phyloP scores from a whole-genome alignment of 2,888 invertebrate genomes.

The Lutraria lutraria region DNA sequence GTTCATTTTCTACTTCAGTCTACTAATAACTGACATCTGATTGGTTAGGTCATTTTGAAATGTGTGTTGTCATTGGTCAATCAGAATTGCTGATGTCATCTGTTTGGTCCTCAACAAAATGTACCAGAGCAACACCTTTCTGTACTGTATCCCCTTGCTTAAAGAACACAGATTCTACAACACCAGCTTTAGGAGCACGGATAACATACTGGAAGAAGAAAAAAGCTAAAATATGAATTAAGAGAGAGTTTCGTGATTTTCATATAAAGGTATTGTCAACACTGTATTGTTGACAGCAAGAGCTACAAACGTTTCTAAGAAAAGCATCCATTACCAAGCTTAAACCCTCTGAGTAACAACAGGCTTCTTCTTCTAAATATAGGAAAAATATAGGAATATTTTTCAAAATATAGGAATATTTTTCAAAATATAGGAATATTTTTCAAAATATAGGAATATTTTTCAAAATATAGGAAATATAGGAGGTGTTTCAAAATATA shows the following conservation, averaged over 20 bases:
- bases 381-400: too few relatives aligned
- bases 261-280: neutral
- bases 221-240: neutral
- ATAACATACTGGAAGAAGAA: conserved; percentile 91
- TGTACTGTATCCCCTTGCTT: conserved; percentile 93
- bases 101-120: conserved; percentile 74
- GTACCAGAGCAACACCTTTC: conserved; percentile 89
- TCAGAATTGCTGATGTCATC: neutral
- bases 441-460: too few relatives aligned
- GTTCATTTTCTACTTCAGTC: neutral
- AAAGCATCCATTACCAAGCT: neutral
- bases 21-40: conserved; percentile 3
- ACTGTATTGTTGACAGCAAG: neutral
- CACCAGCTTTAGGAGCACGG: conserved; percentile 93
- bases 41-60: conserved; percentile 19
- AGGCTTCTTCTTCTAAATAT: too few relatives aligned
- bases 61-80: neutral
- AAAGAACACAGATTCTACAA: conserved; percentile 91
- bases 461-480: too few relatives aligned
- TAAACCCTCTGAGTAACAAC: neutral
- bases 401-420: too few relatives aligned
- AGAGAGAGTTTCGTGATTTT: neutral
- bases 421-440: too few relatives aligned
- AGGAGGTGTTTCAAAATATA: too few relatives aligned
- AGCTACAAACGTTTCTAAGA: neutral